Base-by-base conservation (phyloP, 2,797 vertebrate species). In the Semotilus atromaculatus region DNA sequence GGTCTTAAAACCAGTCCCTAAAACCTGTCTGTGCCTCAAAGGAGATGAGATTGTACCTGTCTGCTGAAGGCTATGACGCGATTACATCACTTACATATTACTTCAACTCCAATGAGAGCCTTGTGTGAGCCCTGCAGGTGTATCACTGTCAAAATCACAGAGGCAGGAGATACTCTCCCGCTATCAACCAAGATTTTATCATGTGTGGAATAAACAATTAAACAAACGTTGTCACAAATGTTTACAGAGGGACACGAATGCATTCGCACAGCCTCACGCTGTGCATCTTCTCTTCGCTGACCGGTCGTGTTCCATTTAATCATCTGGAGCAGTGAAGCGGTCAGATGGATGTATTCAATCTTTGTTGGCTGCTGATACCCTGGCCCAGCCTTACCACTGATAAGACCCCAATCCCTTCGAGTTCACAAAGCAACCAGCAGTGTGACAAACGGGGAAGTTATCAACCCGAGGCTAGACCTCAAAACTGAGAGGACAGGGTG, bases 291-390 rank as follows among this genome's bases (percentile, higher is more conserved):
- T 81, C 75, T 72, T 36, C 45, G 23, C 60, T 86, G 87, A 83
- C 67, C 79, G 40, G 86, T 88, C 85, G 91, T 91, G 89, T 90
- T 93, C 93, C 94, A 94, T 96, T 95, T 94, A 96, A 95, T 96
- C 94, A 96, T 96, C 92, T 90, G 91, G 88, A 89, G 94, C 93
- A 95, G 90, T 89, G 94, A 94, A 93, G 94, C 93, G 78, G 89
- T 91, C 81, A 92, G 90, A 92, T 89, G 87, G 92, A 94, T 91
- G 81, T 89, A 87, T 92, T 90, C 91, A 88, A 90, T 91, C 93
- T 93, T 90, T 90, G 89, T 93, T 91, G 89, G 91, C 91, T 91
- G 92, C 89, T 92, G 93, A 92, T 92, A 91, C 89, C 81, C 87
- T 90, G 90, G 86, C 89, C 79, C 91, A 92, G 93, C 90, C 91